phyloP scores from a whole-genome alignment of 2,113 vertebrate genomes.

The Protobothrops flavoviridis region DNA sequence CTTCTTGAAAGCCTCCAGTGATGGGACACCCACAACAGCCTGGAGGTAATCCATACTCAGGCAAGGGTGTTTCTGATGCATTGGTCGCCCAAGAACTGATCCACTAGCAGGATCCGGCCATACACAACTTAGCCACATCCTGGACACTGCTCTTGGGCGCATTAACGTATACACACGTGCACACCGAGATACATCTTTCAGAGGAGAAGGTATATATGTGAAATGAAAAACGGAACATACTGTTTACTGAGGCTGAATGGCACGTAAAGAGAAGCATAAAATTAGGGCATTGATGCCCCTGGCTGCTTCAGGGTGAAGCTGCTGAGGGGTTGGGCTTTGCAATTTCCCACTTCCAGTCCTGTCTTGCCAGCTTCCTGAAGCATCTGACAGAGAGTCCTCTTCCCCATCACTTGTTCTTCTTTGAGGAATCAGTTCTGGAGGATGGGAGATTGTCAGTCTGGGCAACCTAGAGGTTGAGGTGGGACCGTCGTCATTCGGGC shows the following conservation, averaged over 20 bases:
- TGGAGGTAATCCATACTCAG: not conserved
- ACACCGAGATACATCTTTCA: not conserved
- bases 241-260: not conserved
- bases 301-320: too few species aligned
- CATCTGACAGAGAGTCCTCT: not conserved
- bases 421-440: not conserved
- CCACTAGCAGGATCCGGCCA: not conserved
- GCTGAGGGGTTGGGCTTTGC: not conserved
- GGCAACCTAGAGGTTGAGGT: too few species aligned
- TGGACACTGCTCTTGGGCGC: too few species aligned
- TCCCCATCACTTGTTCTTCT: not conserved
- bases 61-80: not conserved
- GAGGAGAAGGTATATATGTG: not conserved
- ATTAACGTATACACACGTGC: not conserved
- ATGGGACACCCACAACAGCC: not conserved
- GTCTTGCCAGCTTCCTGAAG: not conserved
- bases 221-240: not conserved
- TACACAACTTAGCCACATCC: not conserved
- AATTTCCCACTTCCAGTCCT: not conserved
- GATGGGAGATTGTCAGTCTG: not conserved
- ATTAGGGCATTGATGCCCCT: too few species aligned
- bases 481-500: conserved; percentile 66
- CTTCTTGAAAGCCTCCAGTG: not conserved
- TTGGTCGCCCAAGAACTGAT: not conserved
- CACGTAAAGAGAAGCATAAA: not conserved